phyloP scores from a whole-genome alignment of 1,140 invertebrate species.

The Nephila pilipes region DNA sequence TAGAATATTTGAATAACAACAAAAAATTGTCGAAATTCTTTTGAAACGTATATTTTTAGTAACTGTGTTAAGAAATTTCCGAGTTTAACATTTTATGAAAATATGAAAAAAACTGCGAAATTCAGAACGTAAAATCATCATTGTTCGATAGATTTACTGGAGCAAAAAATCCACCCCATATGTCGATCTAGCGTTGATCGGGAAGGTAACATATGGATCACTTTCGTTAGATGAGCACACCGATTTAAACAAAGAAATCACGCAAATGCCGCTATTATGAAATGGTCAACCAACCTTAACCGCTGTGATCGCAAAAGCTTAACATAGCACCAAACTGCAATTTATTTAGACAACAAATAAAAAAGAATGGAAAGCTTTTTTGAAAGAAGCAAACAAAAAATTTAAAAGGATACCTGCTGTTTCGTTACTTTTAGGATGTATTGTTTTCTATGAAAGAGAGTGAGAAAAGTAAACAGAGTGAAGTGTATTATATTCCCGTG shows the following conservation, averaged over 20 bases:
- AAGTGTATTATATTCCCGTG: too few relatives aligned
- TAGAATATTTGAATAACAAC: too few relatives aligned
- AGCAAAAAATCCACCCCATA: slow-evolving; percentile 37
- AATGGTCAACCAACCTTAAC: slow-evolving; percentile 29
- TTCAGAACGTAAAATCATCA: not conserved
- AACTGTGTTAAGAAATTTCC: too few relatives aligned
- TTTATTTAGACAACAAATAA: too few relatives aligned
- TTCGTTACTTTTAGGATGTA: not conserved
- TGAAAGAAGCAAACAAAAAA: not conserved
- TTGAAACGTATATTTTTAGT: too few relatives aligned
- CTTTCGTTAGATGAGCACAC: not conserved
- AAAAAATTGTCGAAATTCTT: too few relatives aligned
- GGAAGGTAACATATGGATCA: slow-evolving; percentile 23
- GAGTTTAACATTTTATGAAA: too few relatives aligned
- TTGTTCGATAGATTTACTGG: not conserved
- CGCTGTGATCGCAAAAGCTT: not conserved
- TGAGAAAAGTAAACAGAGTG: too few relatives aligned
- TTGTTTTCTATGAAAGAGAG: too few relatives aligned
- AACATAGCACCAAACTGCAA: too few relatives aligned
- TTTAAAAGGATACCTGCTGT: not conserved
- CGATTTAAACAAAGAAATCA: slow-evolving; percentile 21
- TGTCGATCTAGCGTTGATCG: not conserved
- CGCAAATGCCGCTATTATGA: not conserved
- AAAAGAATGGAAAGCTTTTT: not conserved
- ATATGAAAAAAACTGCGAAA: too few relatives aligned